A percentile compares a stretch with the other conserved stretches of the same genome.
These are phyloP conservation scores for Podarcis siculus DNA, from an alignment of 2,797 vertebrate genomes.

Conservation along the genomic window DNA sequence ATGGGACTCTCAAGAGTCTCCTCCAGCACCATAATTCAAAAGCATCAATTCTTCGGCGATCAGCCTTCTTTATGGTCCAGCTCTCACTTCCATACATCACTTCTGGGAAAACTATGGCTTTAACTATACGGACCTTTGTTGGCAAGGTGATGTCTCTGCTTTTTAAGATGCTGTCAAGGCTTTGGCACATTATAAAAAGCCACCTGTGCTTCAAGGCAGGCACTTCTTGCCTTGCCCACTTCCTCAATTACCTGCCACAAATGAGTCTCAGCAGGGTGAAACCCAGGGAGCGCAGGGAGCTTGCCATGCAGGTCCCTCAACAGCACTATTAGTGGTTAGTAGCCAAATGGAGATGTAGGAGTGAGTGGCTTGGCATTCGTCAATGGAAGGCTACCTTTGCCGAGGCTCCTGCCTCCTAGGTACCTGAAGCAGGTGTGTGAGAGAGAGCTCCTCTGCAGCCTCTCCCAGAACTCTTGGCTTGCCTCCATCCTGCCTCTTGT, in stretches of 20 bases:
- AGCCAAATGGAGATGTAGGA: background rate
- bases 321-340: background rate
- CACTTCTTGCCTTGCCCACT: background rate
- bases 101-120: too few relatives aligned
- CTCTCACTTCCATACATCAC: too few relatives aligned
- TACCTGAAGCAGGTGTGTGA: background rate
- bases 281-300: background rate
- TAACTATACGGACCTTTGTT: too few relatives aligned
- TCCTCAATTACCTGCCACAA: too few relatives aligned
- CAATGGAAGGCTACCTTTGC: background rate
- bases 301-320: too few relatives aligned
- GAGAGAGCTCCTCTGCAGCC: rapidly evolving
- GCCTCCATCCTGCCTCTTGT: background rate
- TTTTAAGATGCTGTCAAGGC: too few relatives aligned
- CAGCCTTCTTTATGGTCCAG: too few relatives aligned
- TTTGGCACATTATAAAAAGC: background rate
- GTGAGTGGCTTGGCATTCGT: background rate
- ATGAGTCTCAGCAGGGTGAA: too few relatives aligned
- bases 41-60: too few relatives aligned
- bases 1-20: too few relatives aligned
- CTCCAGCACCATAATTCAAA: too few relatives aligned
- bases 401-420: background rate
- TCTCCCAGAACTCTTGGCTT: rapidly evolving
- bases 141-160: too few relatives aligned
- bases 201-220: background rate